These are phyloP conservation scores for Pseudonaja textilis DNA, from an alignment of 2,113 vertebrate species.

Conservation along the genomic window DNA sequence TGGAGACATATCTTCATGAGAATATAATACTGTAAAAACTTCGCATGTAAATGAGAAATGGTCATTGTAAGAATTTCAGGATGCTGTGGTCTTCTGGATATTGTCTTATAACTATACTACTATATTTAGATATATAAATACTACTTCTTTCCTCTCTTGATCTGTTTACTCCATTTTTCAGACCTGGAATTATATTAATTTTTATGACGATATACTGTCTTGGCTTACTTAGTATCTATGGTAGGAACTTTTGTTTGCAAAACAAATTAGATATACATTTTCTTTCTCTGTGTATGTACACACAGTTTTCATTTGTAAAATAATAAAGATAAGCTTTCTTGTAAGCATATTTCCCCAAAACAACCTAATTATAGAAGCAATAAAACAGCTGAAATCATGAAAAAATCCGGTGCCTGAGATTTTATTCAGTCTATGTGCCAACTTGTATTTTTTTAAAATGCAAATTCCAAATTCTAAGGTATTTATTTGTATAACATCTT, in stretches of 20 bases:
- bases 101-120: neutral
- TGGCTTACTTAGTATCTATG: neutral
- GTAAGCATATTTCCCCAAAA: neutral
- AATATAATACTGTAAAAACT: neutral
- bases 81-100: neutral
- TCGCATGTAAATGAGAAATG: neutral
- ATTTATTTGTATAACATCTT: neutral
- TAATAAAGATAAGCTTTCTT: neutral
- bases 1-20: neutral
- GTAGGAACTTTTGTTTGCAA: neutral
- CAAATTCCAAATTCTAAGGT: neutral
- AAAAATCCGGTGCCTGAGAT: neutral
- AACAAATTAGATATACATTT: fast-evolving
- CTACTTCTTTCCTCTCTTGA: neutral
- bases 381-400: neutral
- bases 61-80: neutral
- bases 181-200: neutral
- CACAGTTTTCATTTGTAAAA: neutral
- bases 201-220: neutral
- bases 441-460: neutral
- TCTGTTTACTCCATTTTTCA: neutral
- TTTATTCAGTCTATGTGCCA: neutral
- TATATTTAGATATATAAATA: neutral
- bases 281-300: neutral
- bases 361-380: neutral